Evolutionary conservation across 2,797 vertebrate genomes (phyloP), one percentile per base, ranked within the genome.

Genomic region (Sarcoramphus papa): DNA sequence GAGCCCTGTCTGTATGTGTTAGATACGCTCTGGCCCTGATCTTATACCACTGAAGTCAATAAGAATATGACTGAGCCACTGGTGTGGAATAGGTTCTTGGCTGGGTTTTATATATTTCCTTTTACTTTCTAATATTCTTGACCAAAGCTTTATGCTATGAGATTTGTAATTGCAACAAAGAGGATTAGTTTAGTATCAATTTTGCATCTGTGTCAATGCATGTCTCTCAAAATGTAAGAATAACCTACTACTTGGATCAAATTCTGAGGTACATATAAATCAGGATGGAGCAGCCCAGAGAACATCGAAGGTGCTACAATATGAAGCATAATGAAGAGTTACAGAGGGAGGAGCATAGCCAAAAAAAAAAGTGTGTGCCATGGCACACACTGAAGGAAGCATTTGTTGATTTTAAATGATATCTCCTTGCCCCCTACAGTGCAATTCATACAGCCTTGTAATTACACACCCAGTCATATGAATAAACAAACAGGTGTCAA

Each of bases 271-370:
- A 64, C 4, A 4, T 50, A 35, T 54, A 86, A 74, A 92, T 72
- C 62, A 43, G 8, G 8, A 4, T 33, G 12, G 31, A 75, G 24
- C 14, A 89, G 24, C 6, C 14, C 78, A 62, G 41, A 70, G 19
- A 85, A 82, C 12, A 23, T 0, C 1, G 0, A n/a, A 72, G 3
- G 5, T 45, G 17, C 5, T 54, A 43, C 30, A 78, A 16, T 50
- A 16, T 13, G 14, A 81, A 65, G 18, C 0, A 0, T 59, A 80
- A 74, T 54, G 23, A 88, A 59, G 56, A 60, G 27, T 65, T 57
- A 68, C 6, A 83, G 25, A 53, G 3, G 14, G 11, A 62, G 0
- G 7, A 92, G 7, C 9, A 16, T 7, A 82, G 21, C 2, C 5
- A 37, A 16, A 40, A 23, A 14, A 80, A 48, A 12, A 12, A 41